Base-by-base conservation (phyloP, 2,113 vertebrate species). In the Oceanites oceanicus region DNA sequence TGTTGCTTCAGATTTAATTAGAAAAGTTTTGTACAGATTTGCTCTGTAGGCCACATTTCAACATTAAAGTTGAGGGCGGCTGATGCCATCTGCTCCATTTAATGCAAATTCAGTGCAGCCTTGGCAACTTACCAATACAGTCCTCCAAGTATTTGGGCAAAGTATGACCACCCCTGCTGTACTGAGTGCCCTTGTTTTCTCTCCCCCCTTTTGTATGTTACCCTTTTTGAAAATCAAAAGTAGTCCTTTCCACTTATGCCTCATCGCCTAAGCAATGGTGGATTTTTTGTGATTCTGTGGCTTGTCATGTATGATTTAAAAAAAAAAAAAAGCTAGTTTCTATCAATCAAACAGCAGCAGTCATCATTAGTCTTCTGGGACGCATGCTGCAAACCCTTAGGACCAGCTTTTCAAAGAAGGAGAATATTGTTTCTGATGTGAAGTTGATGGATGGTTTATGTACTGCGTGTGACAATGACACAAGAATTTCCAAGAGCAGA, bases 1-100 rank as follows among this genome's bases (percentile, higher is more conserved):
- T 92, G 86, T 94, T 96, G 92, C 95, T 95, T 96, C 94, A 94
- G 80, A 93, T 96, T 95, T 96, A 96, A 96, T 96, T 96, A 96
- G 94, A 91, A 96, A 96, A 96, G 91, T 96, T 97, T 96, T 96
- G 95, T 95, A 95, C 94, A 96, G 95, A 93, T 97, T 96, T 96
- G 92, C 95, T 96, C 97, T 95, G 92, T 94, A 97, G 95, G 95
- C 94, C 95, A 95, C 91, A 91, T 95, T 96, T 96, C 88, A 96
- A 92, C 96, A 96, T 96, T 97, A 92, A 96, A 96, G 92, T 97
- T 96, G 95, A 96, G 96, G 94, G 92, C 80, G 95, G 95, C 83
- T 97, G 88, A 95, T 95, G 94, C 91, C 94, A 96, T 96, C 96
- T 97, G 97, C 92, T 97, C 92, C 83, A 68, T 94, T 96, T 95